These are phyloP conservation scores for Trichonephila inaurata DNA, from an alignment of 1,140 invertebrate species.

Conservation along the genomic window DNA sequence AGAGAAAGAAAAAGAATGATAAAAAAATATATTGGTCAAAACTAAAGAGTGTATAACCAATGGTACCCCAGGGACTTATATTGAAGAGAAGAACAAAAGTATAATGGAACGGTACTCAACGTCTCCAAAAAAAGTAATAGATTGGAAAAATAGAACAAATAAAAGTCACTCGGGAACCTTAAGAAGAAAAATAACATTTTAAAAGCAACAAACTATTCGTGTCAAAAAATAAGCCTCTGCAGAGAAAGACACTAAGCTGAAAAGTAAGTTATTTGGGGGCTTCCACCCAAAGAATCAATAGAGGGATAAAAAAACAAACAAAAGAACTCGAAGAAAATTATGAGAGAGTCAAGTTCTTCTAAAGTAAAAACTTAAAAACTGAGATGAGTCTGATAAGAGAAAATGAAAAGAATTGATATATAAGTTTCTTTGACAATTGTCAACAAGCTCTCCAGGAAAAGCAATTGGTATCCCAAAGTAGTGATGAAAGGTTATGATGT, in stretches of 20 bases:
- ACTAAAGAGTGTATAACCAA: constrained; percentile 75
- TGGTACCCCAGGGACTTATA: constrained; percentile 73
- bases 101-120: constrained; percentile 75
- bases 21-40: constrained; percentile 36
- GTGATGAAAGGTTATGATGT: constrained; percentile 76
- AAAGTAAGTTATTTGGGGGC: constrained; percentile 64
- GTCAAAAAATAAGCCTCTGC: constrained; percentile 65
- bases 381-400: constrained; percentile 68
- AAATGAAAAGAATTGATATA: constrained; percentile 77
- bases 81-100: constrained; percentile 69
- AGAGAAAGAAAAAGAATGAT: constrained; percentile 5
- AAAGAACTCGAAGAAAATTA: constrained; percentile 49
- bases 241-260: constrained; percentile 29
- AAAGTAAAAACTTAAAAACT: constrained; percentile 75
- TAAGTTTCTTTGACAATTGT: constrained; percentile 75
- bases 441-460: constrained; percentile 69
- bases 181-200: constrained; percentile 76
- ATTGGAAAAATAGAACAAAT: constrained; percentile 75
- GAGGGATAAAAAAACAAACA: constrained; percentile 34
- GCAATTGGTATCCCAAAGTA: constrained; percentile 61
- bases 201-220: constrained; percentile 77
- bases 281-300: constrained; percentile 59
- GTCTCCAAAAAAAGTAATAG: constrained; percentile 69
- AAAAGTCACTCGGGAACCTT: constrained; percentile 59
- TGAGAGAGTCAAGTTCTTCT: constrained; percentile 70